A percentile compares a stretch with the other conserved stretches of the same genome.
Conservation (phyloP, 2,113 vertebrate species). For the Corydoras maculifer region DNA sequence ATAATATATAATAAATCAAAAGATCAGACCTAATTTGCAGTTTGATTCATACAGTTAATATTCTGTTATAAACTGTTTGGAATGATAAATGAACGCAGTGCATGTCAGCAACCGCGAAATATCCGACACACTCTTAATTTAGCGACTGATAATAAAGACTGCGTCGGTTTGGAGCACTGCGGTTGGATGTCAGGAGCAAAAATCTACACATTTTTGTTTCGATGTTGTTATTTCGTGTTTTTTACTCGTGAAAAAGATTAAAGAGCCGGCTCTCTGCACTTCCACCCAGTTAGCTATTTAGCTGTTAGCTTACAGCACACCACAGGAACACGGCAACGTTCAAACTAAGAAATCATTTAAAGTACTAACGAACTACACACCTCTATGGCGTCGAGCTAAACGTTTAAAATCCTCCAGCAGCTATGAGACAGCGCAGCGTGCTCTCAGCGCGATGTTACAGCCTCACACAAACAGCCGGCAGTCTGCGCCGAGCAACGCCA, state of each 20-base stretch:
- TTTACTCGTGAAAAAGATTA: neutral
- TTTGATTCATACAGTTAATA: no score
- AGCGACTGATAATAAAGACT: no score
- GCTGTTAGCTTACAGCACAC: neutral
- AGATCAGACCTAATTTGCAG: no score
- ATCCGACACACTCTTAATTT: no score
- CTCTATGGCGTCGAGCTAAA: conserved; percentile 4
- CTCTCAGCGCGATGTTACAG: neutral
- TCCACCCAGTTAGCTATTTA: neutral
- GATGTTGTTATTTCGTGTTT: no score
- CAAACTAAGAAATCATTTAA: neutral
- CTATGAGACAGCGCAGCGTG: neutral
- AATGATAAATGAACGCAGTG: no score
- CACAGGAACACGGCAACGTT: neutral
- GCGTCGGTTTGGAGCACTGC: no score
- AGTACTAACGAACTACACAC: conserved; percentile 1
- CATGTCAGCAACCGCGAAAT: no score
- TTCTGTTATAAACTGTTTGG: no score
- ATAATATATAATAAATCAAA: no score
- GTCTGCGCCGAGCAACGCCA: conserved; percentile 49
- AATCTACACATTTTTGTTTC: no score
- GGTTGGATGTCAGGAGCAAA: no score
- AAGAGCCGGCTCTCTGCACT: neutral
- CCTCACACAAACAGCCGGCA: conserved; percentile 20
- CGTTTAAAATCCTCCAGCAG: neutral